Evolutionary conservation across 1,140 invertebrate genomes (phyloP).

Genomic region (Saccostrea cuccullata): DNA sequence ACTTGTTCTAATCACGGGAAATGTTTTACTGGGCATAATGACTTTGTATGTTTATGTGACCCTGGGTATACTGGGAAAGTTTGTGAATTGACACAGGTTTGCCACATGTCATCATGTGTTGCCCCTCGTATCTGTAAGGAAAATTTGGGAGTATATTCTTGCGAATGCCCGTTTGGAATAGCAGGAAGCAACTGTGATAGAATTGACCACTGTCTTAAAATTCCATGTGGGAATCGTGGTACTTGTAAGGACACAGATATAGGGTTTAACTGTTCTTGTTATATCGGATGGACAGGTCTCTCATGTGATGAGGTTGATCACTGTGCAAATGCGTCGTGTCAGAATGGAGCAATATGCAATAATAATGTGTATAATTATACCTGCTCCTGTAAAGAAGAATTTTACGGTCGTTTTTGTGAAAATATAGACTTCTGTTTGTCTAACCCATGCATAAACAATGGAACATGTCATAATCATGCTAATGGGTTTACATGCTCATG

Average conservation of each 20-base stretch:
- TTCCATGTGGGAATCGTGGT: background rate
- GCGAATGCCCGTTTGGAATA: slow-evolving; percentile 23
- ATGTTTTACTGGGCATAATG: background rate
- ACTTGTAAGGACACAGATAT: slow-evolving; percentile 46
- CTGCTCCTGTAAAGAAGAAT: background rate
- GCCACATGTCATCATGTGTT: background rate
- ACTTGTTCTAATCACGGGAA: background rate
- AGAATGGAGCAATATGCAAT: background rate
- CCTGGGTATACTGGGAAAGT: background rate
- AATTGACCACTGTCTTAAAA: background rate
- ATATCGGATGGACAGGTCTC: slow-evolving; percentile 25
- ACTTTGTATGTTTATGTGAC: background rate
- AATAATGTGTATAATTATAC: background rate
- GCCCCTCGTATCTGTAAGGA: background rate
- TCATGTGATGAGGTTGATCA: slow-evolving; percentile 32
- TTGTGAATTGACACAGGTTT: background rate
- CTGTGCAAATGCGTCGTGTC: background rate
- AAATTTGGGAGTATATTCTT: background rate
- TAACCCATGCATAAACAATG: slow-evolving; percentile 35
- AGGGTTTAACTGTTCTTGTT: slow-evolving; percentile 48
- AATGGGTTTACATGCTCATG: slow-evolving; percentile 35
- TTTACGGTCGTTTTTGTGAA: background rate
- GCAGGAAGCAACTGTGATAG: background rate
- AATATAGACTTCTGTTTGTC: background rate
- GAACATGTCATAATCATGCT: background rate